Evolutionary conservation across 2,888 invertebrate species (phyloP).

Genomic region (Nymphalis c-album): DNA sequence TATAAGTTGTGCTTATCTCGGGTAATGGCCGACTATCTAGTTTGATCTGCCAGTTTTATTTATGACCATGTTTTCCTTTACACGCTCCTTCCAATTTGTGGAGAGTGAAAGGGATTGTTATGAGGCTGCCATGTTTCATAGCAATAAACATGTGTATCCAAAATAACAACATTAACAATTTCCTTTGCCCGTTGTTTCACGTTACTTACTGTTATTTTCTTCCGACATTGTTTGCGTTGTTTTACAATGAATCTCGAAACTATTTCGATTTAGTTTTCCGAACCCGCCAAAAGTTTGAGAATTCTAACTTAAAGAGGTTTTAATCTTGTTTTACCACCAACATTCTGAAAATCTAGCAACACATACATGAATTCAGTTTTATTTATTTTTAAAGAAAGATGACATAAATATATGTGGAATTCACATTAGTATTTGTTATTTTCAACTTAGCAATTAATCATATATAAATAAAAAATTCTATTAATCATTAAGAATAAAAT

Average conservation of each 20-base stretch:
- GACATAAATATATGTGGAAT: too few relatives aligned
- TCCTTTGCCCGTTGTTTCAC: constrained; percentile 57
- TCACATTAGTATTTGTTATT: too few relatives aligned
- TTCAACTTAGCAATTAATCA: too few relatives aligned
- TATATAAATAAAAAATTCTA: neutral
- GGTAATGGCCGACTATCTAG: constrained; percentile 80
- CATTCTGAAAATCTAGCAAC: constrained; percentile 13
- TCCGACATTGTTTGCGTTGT: constrained; percentile 45
- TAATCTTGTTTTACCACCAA: constrained; percentile 30
- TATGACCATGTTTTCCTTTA: constrained; percentile 81
- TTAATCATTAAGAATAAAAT: neutral
- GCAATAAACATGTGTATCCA: constrained; percentile 80
- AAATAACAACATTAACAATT: constrained; percentile 77
- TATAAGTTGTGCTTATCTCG: constrained; percentile 78
- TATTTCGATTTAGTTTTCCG: constrained; percentile 40
- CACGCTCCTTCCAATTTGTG: constrained; percentile 80
- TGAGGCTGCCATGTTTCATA: constrained; percentile 79
- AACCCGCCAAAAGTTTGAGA: constrained; percentile 34
- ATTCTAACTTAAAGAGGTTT: constrained; percentile 37
- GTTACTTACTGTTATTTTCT: constrained; percentile 62
- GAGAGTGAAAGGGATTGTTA: constrained; percentile 81
- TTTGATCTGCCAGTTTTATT: constrained; percentile 80
- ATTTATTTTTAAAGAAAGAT: neutral
- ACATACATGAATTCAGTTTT: neutral
- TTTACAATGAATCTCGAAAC: constrained; percentile 39